Evolutionary conservation across 2,888 invertebrate species (phyloP), one percentile per base, ranked within the genome.

Genomic region (Harmothoe impar): DNA sequence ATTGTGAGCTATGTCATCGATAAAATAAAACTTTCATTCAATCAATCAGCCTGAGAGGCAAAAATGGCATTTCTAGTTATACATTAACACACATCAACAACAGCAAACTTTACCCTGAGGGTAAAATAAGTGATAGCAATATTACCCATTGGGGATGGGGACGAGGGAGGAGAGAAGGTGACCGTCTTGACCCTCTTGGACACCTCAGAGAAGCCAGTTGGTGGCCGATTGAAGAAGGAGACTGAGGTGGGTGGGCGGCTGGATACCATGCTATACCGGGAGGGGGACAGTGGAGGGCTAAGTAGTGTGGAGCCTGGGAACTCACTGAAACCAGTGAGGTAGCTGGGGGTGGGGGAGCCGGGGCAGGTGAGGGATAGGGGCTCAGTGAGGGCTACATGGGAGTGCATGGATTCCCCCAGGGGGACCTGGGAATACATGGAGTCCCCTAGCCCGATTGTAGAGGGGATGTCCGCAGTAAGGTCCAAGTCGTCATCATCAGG

Each of bases 111-210:
- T 43, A 43, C 43, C 43, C 43, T 7, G 3, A 43, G 43, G 43
- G 43, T 10, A 43, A 43, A 43, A 43, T 43, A 43, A 43, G 10
- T 43, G 43, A 43, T 43, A 43, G 43, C 43, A 43, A 43, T 43
- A n/a, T 72, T 72, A 72, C 72, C 72, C 72, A 29, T 72, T 29
- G 72, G 29, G 43, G 35, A 1, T 23, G 84, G 84, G 29, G 84
- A 84, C 5, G 43, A 35, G 51, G 84, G 84, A 23, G 84, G 84
- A 84, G 84, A 84, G 84, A 84, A 84, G 35, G 84, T 84, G 43
- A 84, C 84, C 43, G 84, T 84, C 84, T 84, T 84, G 84, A 35
- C 33, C 51, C 33, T 84, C 84, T 84, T 84, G 84, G 43, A 35
- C 43, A 84, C 43, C 84, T 84, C 84, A 0, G 84, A 84, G 84